phyloP scores from a whole-genome alignment of 2,113 vertebrate species.

The human region DNA sequence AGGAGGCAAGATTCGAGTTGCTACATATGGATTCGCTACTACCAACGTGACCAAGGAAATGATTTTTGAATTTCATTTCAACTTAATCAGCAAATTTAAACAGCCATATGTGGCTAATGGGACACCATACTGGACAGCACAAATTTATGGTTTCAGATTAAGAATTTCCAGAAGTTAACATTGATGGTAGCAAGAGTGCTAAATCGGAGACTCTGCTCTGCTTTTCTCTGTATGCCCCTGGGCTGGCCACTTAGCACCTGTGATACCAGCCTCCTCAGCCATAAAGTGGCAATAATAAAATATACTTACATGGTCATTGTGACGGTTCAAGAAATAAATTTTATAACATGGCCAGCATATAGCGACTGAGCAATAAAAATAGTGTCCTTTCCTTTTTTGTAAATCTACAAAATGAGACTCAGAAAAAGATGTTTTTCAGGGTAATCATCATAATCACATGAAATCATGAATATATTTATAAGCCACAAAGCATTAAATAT shows the following conservation, averaged over 20 bases:
- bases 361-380: not conserved
- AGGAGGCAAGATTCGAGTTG: no score
- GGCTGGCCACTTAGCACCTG: not conserved
- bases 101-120: not conserved
- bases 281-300: not conserved
- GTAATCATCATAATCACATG: not conserved
- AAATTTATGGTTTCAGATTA: not conserved
- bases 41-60: not conserved
- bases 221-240: not conserved
- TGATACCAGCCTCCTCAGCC: not conserved
- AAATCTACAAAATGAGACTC: slow-evolving; percentile 33
- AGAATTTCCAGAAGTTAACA: not conserved
- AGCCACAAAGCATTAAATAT: not conserved
- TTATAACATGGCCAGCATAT: not conserved
- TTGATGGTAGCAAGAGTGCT: not conserved
- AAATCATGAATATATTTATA: not conserved
- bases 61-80: not conserved
- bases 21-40: no score
- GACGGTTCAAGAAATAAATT: not conserved
- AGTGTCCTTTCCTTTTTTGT: not conserved
- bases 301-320: not conserved
- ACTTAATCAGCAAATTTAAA: slow-evolving; percentile 21
- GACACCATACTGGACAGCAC: not conserved
- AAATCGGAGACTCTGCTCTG: not conserved
- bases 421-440: slow-evolving; percentile 31